Evolutionary conservation across 2,113 vertebrate genomes (phyloP).

Genomic region (Nansenia antarctica): DNA sequence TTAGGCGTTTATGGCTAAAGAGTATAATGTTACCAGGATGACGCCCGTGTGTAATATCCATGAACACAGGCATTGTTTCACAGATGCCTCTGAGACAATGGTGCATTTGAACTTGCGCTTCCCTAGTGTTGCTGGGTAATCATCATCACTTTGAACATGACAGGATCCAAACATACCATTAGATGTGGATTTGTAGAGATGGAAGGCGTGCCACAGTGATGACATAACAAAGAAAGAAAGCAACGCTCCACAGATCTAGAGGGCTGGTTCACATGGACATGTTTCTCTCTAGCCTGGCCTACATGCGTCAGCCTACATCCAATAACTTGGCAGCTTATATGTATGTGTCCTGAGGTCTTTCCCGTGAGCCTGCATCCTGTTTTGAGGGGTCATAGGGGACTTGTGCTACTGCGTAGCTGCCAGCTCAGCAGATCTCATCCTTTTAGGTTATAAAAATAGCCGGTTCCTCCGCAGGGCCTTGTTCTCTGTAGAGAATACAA

Average conservation of each 20-base stretch:
- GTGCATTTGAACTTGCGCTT: slow-evolving; percentile 5
- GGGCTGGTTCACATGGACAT: neutral
- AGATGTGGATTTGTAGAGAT: too few relatives aligned
- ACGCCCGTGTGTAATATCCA: slow-evolving; percentile 3
- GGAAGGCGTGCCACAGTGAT: neutral
- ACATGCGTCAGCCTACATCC: neutral
- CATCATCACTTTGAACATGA: slow-evolving; percentile 9
- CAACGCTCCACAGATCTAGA: neutral
- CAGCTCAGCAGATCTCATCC: slow-evolving; percentile 21
- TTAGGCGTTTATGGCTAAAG: slow-evolving; percentile 4
- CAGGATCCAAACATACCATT: neutral
- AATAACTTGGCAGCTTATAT: slow-evolving; percentile 20
- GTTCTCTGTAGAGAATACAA: neutral
- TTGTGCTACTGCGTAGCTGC: slow-evolving; percentile 36
- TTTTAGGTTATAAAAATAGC: slow-evolving; percentile 12
- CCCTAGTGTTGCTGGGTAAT: slow-evolving; percentile 21
- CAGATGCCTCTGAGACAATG: slow-evolving; percentile 27
- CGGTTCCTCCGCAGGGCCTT: neutral
- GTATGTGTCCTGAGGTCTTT: slow-evolving; percentile 36
- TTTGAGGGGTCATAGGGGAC: slow-evolving; percentile 40
- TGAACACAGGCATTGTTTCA: slow-evolving; percentile 29
- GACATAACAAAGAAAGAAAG: neutral
- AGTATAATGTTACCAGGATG: slow-evolving; percentile 14
- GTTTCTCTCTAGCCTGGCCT: neutral
- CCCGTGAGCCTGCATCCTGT: slow-evolving; percentile 54